Conservation (phyloP, 1,140 invertebrate species). For the Hermetia illucens region DNA sequence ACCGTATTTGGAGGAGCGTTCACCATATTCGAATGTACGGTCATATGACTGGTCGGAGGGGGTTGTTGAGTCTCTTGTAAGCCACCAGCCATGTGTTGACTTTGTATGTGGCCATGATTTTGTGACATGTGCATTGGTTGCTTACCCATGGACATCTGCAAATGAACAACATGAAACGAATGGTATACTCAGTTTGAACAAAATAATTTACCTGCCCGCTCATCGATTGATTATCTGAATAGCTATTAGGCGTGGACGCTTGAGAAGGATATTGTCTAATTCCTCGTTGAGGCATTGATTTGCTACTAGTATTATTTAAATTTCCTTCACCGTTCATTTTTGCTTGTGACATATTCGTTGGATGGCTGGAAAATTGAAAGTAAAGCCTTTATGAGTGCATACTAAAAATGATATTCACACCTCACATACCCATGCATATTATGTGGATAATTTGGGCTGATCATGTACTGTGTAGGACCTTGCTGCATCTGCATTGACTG, state of each 20-base stretch:
- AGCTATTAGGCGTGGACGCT: neutral
- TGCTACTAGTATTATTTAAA: conserved; percentile 11
- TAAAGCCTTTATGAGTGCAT: conserved; percentile 5
- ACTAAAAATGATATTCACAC: neutral
- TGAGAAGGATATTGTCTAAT: conserved; percentile 21
- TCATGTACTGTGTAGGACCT: conserved; percentile 15
- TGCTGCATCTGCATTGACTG: conserved; percentile 21
- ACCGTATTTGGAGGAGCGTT: conserved; percentile 17
- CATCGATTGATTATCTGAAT: neutral
- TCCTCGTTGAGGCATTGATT: conserved; percentile 20
- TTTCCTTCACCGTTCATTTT: conserved; percentile 25
- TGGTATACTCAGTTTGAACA: neutral
- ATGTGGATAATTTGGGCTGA: neutral
- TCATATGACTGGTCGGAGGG: conserved; percentile 4
- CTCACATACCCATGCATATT: conserved; percentile 17
- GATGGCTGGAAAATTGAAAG: conserved; percentile 14
- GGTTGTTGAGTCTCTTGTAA: too few relatives aligned
- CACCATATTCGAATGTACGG: neutral
- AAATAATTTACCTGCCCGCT: conserved; percentile 1
- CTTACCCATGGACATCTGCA: conserved; percentile 12
- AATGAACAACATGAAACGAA: neutral
- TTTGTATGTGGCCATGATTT: neutral
- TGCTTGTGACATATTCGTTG: conserved; percentile 6
- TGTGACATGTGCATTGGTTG: conserved; percentile 4
- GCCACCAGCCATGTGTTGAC: conserved; percentile 8